Percentiles rank a stretch among this genome's conserved stretches.
These are phyloP conservation scores for Lasioglossum morio DNA, from an alignment of 2,888 invertebrate genomes.

Conservation along the genomic window DNA sequence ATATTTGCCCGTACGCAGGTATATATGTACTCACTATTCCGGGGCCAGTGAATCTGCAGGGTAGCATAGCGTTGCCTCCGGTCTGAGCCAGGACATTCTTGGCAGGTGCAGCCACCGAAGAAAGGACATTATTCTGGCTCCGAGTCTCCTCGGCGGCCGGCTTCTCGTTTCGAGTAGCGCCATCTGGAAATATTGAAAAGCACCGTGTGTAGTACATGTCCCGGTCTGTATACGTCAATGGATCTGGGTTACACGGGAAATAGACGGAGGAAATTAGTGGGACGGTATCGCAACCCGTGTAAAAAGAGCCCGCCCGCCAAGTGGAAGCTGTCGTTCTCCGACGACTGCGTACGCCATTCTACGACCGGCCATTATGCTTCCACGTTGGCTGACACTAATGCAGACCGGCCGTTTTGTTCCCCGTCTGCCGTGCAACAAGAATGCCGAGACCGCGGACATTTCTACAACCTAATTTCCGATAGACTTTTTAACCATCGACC, in stretches of 20 bases:
- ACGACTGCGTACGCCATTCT: neutral
- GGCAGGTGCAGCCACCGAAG: slow-evolving; percentile 68
- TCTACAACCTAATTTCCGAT: neutral
- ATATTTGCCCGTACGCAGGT: slow-evolving; percentile 38
- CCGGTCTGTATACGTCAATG: neutral
- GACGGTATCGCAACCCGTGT: neutral
- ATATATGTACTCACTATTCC: slow-evolving; percentile 83
- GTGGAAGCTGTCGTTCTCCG: slow-evolving; percentile 1
- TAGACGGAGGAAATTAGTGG: slow-evolving; percentile 28
- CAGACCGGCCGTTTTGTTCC: neutral
- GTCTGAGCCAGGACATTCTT: slow-evolving; percentile 85
- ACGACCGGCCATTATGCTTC: slow-evolving; percentile 3
- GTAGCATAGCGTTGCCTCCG: slow-evolving; percentile 85
- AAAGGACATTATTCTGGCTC: slow-evolving; percentile 43
- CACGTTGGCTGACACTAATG: neutral
- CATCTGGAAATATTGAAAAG: slow-evolving; percentile 54
- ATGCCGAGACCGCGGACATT: neutral
- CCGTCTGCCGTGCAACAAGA: neutral
- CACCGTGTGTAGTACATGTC: neutral
- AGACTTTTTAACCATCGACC: neutral
- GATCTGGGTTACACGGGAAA: slow-evolving; percentile 32
- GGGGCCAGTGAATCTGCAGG: slow-evolving; percentile 85
- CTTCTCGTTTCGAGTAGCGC: slow-evolving; percentile 41
- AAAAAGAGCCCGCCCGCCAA: neutral
- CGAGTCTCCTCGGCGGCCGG: slow-evolving; percentile 23